Base-by-base conservation (phyloP, 2,113 vertebrate genomes). In the Ciconia maguari region DNA sequence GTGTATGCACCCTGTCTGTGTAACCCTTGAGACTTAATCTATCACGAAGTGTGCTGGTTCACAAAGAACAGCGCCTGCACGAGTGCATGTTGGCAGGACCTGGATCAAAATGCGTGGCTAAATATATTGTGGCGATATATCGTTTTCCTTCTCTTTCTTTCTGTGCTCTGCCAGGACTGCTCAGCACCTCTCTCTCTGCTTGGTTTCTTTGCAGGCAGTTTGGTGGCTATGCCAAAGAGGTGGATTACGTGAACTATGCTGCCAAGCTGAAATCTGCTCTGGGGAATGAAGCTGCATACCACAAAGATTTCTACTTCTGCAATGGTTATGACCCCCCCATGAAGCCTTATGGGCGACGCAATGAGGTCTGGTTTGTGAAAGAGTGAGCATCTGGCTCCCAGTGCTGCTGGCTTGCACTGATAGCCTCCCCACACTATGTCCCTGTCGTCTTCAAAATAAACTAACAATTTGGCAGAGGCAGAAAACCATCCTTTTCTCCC, bases 331-430 rank as follows among this genome's bases (percentile, higher is more conserved):
- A 99, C 93, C 98, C 99, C 1, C 99, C 99, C 5, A 98, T 99
- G 98, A 99, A 99, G 95, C 99, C 98, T 76, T 99, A 99, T 0
- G 98, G 98, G 82, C 98, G 99, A 24, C 98, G 99, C 68, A 99
- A 99, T 5, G 99, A 99, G 95, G 97, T 99, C 93, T 99, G 99
- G 99, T 98, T 99, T 80, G 95, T 99, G 94, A 99, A 99, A 92
- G 97, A 98, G 36, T 98, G 96, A 98, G 79, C 48, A 4, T 44
- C 62, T 83, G 77, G 61, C 16, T 66, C 44, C 11, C 16, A 0
- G 1, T 38, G 22, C 16, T 54, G 9, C 51, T 91, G 46, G 21
- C 41, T 71, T 55, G 66, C 32, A 18, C 54, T 91, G 70, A 52
- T 70, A 77, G 76, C 21, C 17, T 90, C 68, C 46, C 34, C 51